phyloP scores from a whole-genome alignment of 2,113 vertebrate species.

The Alethe diademata region DNA sequence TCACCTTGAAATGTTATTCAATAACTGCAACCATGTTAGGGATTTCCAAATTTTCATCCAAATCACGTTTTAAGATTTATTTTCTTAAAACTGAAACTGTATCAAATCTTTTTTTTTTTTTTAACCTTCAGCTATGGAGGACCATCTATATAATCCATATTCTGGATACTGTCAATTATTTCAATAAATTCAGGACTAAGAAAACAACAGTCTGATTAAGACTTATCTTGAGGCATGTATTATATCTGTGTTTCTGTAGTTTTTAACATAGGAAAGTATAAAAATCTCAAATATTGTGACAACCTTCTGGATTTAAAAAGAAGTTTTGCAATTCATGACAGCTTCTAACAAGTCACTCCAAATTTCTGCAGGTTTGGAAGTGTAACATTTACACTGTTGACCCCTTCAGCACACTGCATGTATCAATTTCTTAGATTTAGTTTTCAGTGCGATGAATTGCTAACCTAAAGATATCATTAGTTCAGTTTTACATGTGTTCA shows the following conservation, averaged over 20 bases:
- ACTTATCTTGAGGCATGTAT: background rate
- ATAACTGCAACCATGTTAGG: background rate
- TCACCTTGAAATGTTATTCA: background rate
- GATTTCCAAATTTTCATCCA: background rate
- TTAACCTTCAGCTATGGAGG: background rate
- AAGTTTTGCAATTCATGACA: background rate
- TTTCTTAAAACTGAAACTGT: background rate
- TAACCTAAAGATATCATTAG: background rate
- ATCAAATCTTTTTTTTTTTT: background rate
- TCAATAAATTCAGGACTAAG: background rate
- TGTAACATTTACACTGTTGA: background rate
- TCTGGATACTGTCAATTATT: background rate
- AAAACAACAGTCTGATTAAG: background rate
- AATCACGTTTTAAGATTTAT: background rate
- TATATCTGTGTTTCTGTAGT: background rate
- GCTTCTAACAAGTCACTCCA: background rate
- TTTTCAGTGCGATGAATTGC: background rate
- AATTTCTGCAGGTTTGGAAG: background rate
- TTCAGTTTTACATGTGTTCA: background rate
- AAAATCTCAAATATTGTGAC: slow-evolving; percentile 32
- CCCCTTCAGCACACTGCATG: background rate
- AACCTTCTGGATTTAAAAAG: background rate
- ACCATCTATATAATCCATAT: background rate
- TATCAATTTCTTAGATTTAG: background rate
- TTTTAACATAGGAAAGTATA: background rate